These are phyloP conservation scores for Papilio machaon DNA, from an alignment of 1,140 invertebrate genomes.

Conservation along the genomic window DNA sequence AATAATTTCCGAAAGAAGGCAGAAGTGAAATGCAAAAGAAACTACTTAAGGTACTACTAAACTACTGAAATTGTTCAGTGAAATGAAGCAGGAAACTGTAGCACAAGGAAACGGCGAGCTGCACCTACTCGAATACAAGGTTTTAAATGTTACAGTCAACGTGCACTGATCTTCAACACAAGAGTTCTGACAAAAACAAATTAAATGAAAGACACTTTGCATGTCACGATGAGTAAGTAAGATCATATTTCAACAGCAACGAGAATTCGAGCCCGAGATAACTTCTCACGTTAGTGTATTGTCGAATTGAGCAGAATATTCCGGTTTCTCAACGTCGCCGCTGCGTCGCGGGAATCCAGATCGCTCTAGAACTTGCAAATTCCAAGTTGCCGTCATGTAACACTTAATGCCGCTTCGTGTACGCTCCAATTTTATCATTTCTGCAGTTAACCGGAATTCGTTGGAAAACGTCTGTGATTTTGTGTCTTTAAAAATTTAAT, in stretches of 20 bases:
- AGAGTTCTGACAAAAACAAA: no score
- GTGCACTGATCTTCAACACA: no score
- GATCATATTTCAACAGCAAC: no score
- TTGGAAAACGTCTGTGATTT: background rate
- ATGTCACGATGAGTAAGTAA: no score
- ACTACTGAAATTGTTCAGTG: no score
- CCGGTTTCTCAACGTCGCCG: no score
- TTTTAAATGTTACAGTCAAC: background rate
- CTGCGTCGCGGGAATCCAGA: background rate
- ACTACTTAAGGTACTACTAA: background rate
- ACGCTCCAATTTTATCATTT: background rate
- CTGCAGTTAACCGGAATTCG: background rate
- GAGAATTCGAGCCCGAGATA: no score
- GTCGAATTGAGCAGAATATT: no score
- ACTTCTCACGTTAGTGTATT: no score
- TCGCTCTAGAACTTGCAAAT: background rate
- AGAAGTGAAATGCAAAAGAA: background rate
- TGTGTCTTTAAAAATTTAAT: background rate
- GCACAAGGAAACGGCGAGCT: background rate
- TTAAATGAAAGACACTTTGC: no score
- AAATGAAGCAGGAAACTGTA: background rate
- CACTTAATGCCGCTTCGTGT: background rate
- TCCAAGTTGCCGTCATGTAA: background rate
- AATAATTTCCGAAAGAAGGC: no score
- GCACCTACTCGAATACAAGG: background rate